A percentile compares a stretch with the other conserved stretches of the same genome.
Evolutionary conservation across 2,888 invertebrate genomes (phyloP).

Genomic region (Trichopoda pennipes): DNA sequence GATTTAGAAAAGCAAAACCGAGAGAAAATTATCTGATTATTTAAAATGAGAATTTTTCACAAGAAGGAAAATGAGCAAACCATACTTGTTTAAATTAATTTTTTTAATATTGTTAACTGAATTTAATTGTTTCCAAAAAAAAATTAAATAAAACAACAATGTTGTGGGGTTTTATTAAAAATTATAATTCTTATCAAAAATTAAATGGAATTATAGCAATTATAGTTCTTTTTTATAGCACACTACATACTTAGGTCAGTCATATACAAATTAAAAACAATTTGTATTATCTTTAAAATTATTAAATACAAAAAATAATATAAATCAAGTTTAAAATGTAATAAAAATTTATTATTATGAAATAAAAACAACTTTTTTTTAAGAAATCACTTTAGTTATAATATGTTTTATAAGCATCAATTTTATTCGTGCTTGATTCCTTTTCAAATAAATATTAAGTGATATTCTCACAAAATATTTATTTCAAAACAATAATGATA

Average conservation of each 20-base stretch:
- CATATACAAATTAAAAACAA: conserved; percentile 50
- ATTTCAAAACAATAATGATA: too few species aligned
- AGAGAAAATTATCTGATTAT: conserved; percentile 33
- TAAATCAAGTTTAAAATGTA: conserved; percentile 57
- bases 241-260: conserved; percentile 56
- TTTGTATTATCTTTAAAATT: conserved; percentile 54
- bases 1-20: conserved; percentile 27
- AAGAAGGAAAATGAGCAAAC: background rate
- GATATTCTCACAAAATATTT: too few species aligned
- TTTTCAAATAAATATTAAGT: too few species aligned
- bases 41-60: conserved; percentile 11
- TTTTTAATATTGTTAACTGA: conserved; percentile 17
- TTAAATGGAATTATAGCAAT: conserved; percentile 54
- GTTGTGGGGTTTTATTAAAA: conserved; percentile 43
- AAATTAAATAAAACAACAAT: background rate
- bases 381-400: too few species aligned
- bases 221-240: conserved; percentile 56
- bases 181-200: conserved; percentile 18
- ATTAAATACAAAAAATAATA: conserved; percentile 42
- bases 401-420: conserved; percentile 1
- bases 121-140: conserved; percentile 8
- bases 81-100: background rate
- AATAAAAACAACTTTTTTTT: too few species aligned
- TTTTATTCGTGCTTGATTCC: too few species aligned
- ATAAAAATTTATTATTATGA: conserved; percentile 55